Base-by-base conservation (phyloP, 2,113 vertebrate species). In the Lepisosteus oculatus region DNA sequence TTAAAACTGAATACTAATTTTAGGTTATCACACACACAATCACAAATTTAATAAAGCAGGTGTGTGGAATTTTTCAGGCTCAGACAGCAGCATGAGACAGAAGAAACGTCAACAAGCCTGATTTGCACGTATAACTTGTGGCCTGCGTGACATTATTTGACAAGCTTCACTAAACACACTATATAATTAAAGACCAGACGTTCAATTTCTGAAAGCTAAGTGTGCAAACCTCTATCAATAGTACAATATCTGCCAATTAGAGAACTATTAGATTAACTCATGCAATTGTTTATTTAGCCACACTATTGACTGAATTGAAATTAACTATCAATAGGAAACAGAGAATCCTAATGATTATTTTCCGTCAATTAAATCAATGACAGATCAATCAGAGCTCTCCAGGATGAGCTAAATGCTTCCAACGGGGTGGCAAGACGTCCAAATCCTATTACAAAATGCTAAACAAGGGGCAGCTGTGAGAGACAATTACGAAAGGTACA, bases 281-380 rank as follows among this genome's bases (percentile, higher is more conserved):
- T 87, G 83, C 86, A 90, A 81, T 88, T 88, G 91, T 91, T 78
- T 84, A 90, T 92, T 77, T 84, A 90, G 92, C 68, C 55, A 45
- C 14, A 90, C 89, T 87, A 91, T 91, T 87, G 80, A 87, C 87
- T 83, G 86, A 90, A 88, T 85, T 91, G 91, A 92, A 90, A 93
- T 92, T 90, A 92, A 87, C 91, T 90, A 90, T 93, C 90, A 92
- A 92, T 92, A 92, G 90, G 71, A 91, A 88, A 93, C 90, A 86
- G 89, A 89, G 86, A 87, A 85, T 85, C 67, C 79, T 80, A 79
- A 76, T 79, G 92, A 59, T 92, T 90, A 91, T 93, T 90, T 91
- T 90, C 85, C 92, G 91, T 93, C 92, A 93, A 92, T 93, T 93
- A 93, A 87, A 92, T 93, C 92, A 92, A 92, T 93, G 90, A 89